Conservation (phyloP, 1,140 invertebrate genomes). For the Saccostrea echinata region DNA sequence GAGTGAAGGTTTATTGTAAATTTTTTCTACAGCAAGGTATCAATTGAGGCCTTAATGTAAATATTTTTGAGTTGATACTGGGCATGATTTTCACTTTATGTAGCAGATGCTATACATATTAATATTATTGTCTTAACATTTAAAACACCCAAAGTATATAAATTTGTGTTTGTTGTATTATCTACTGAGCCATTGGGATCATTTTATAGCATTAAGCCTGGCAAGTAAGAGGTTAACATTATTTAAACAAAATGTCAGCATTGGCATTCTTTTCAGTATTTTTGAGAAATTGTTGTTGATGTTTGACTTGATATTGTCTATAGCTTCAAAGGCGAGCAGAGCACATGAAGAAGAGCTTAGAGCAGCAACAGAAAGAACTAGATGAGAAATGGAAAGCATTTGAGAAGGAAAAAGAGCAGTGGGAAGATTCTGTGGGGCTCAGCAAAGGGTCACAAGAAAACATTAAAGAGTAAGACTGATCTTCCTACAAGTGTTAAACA, state of each 20-base stretch:
- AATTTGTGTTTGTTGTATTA: too few species aligned
- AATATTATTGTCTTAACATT: not conserved
- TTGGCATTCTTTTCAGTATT: not conserved
- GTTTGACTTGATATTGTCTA: constrained; percentile 24
- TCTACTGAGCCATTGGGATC: too few species aligned
- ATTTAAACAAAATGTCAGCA: too few species aligned
- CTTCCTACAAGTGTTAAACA: too few species aligned
- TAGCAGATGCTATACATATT: not conserved
- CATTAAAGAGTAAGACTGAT: constrained; percentile 74
- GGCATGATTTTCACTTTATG: not conserved
- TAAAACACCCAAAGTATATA: not conserved
- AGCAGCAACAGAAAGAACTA: constrained; percentile 91
- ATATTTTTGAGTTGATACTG: not conserved
- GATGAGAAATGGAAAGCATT: constrained; percentile 93
- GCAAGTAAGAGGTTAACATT: too few species aligned
- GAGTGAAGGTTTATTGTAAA: too few species aligned
- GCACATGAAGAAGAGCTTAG: constrained; percentile 79
- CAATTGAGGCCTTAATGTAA: not conserved
- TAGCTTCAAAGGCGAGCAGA: constrained; percentile 80
- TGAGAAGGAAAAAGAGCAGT: constrained; percentile 91
- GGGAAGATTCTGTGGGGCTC: constrained; percentile 86
- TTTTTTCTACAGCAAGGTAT: too few species aligned
- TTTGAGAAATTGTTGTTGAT: not conserved
- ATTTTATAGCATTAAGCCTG: too few species aligned
- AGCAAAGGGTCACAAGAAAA: constrained; percentile 74